phyloP scores from a whole-genome alignment of 1,140 invertebrate genomes.

The Trichonephila clavata region DNA sequence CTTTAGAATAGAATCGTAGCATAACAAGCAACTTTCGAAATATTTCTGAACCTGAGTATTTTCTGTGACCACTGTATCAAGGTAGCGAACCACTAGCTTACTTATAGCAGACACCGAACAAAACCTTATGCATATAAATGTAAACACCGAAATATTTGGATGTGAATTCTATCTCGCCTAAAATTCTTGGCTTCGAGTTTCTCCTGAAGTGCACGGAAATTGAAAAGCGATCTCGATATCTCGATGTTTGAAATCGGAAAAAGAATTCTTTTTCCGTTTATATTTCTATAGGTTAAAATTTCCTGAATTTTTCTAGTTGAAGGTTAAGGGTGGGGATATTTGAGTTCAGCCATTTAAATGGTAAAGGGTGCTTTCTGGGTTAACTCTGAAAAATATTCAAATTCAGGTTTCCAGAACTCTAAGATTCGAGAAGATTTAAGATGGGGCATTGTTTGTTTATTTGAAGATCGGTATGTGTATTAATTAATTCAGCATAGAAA shows the following conservation, averaged over 20 bases:
- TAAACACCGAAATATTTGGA: slow-evolving; percentile 37
- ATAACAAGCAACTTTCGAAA: background rate
- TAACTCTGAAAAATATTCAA: background rate
- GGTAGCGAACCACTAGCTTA: background rate
- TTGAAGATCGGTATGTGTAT: background rate
- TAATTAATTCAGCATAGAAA: background rate
- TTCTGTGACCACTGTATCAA: background rate
- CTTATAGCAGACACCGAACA: background rate
- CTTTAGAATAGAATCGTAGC: background rate
- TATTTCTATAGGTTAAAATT: background rate
- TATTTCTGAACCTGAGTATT: background rate
- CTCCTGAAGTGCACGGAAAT: background rate
- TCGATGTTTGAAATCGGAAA: background rate
- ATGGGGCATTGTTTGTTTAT: background rate
- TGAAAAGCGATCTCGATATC: slow-evolving; percentile 8
- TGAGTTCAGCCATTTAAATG: background rate
- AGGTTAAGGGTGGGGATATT: background rate
- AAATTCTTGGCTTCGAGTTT: background rate
- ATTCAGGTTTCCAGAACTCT: background rate
- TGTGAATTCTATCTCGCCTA: slow-evolving; percentile 19
- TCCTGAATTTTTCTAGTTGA: background rate
- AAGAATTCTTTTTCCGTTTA: background rate
- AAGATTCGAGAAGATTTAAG: background rate
- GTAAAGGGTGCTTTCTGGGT: background rate
- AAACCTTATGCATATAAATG: slow-evolving; percentile 4